Base-by-base conservation (phyloP, 2,113 vertebrate genomes). In the Benitochromis conjunctus region DNA sequence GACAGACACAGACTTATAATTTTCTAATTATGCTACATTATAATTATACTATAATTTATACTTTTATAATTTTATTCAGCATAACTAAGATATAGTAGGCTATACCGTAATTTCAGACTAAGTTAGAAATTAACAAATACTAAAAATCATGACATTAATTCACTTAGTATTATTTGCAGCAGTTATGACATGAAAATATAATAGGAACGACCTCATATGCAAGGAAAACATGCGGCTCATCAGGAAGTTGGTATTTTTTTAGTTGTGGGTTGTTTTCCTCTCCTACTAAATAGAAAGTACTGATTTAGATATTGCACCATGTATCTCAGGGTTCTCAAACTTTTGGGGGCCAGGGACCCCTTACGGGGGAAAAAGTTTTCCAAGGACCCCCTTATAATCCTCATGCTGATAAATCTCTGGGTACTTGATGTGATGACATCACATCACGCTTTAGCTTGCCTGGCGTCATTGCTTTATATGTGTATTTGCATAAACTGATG, bases 281-380 rank as follows among this genome's bases (percentile, higher is more conserved):
- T 43, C 21, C 64, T n/a, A 41, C 62, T 43, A 41, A 66, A 66
- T 8, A 7, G 3, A 69, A 43, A 21, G 36, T 69, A 43, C 12
- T 24, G n/a, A 41, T 69, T 69, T 41, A 24, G 62, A 24, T 24
- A 41, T 69, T 41, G n/a, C 62, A 69, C 14, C 36, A n/a, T 36
- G 31, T n/a, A 62, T 36, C 31, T 36, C 58, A n/a, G 31, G 58
- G 18, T 36, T n/a, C 31, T 62, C 31, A 6, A 34, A 34, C 31
- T 2, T 62, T 36, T 1, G 29, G 29, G 16, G 58, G 9, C 3
- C 58, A 60, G 29, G 57, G 29, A 19, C 26, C 36, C 9, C 36
- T 36, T 36, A 36, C 8, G 1, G 18, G 3, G 0, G 0, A 4
- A 4, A 36, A 3, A 5, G 3, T 18, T 57, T 58, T 58, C 0